phyloP scores from a whole-genome alignment of 2,113 vertebrate genomes.

The Hemiscyllium ocellatum region DNA sequence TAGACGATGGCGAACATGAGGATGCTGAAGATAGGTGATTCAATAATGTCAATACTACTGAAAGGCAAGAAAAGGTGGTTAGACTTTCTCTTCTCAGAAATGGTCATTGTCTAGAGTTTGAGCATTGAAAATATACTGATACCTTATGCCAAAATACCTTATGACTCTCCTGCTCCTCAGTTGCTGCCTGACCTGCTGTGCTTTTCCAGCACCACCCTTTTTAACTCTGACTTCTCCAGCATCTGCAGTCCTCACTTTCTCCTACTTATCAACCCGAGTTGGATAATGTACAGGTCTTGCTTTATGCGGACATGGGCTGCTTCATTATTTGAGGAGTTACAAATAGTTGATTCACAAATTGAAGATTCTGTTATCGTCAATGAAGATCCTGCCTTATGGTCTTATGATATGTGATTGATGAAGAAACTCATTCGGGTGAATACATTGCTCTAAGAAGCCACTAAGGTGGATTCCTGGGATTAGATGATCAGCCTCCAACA shows the following conservation, averaged over 20 bases:
- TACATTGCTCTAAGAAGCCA: no score
- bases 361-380: neutral
- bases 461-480: no score
- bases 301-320: neutral
- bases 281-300: neutral
- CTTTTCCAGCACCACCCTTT: no score
- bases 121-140: neutral
- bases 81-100: neutral
- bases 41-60: neutral
- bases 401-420: no score
- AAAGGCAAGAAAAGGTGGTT: neutral
- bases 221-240: no score
- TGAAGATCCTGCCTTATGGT: no score
- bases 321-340: neutral
- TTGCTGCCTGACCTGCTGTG: no score
- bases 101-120: neutral
- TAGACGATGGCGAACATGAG: neutral
- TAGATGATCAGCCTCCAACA: no score
- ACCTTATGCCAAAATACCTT: no score
- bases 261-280: neutral
- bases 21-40: neutral
- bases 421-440: no score
- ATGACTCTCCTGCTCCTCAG: no score
- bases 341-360: neutral
- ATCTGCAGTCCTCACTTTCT: no score